Conservation (phyloP, 2,113 vertebrate genomes). For the Crotalus tigris region DNA sequence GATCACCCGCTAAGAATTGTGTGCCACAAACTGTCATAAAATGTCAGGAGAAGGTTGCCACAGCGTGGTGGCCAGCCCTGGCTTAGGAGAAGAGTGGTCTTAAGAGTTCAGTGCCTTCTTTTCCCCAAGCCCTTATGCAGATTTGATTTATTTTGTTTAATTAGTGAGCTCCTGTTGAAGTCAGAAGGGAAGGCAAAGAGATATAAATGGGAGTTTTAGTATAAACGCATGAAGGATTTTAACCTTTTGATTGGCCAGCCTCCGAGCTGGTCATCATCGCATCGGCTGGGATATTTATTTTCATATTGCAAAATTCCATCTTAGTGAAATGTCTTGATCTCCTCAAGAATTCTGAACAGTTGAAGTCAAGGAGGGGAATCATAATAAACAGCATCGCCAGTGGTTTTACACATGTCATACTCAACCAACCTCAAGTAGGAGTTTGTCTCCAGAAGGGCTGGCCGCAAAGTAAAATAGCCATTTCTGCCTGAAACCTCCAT, state of each 20-base stretch:
- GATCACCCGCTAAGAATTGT: neutral
- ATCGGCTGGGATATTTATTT: neutral
- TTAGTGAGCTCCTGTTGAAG: neutral
- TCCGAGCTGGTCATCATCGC: neutral
- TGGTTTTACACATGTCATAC: constrained; percentile 37
- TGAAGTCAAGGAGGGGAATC: constrained; percentile 41
- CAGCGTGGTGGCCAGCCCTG: neutral
- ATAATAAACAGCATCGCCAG: constrained; percentile 22
- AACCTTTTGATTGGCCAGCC: neutral
- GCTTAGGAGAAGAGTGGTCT: neutral
- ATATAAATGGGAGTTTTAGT: neutral
- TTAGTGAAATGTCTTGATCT: constrained; percentile 19
- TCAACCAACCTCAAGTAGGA: constrained; percentile 34
- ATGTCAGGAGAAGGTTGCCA: neutral
- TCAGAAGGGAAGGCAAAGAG: accelerated
- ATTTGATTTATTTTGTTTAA: neutral
- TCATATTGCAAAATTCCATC: constrained; percentile 31
- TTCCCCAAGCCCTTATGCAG: neutral
- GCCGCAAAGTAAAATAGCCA: constrained; percentile 51
- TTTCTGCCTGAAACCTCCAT: constrained; percentile 43
- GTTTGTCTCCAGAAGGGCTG: constrained; percentile 62
- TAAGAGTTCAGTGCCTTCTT: neutral
- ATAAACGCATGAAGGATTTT: constrained; percentile 10
- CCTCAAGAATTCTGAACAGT: constrained; percentile 24
- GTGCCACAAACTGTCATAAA: neutral